Base-by-base conservation (phyloP, 2,888 invertebrate species). In the Nomada ferruginata region DNA sequence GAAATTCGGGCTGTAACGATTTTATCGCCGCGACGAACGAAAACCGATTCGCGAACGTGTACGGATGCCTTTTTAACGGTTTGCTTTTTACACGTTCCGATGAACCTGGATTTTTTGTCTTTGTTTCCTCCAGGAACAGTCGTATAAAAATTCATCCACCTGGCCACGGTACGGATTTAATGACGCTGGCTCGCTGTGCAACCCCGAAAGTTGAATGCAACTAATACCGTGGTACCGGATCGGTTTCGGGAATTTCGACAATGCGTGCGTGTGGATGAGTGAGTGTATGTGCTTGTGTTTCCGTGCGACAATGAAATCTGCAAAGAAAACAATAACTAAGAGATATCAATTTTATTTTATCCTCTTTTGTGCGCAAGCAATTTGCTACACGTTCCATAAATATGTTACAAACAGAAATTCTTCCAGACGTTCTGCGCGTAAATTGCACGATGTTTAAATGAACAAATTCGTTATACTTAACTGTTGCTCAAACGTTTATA, bases 171-270 rank as follows among this genome's bases (percentile, higher is more conserved):
- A 26, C 47, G 47, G 20, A 61, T 70, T 71, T 70, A 68, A 66
- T 50, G 55, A 68, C 47, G 13, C 15, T 1, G 59, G 4, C 15
- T 13, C 20, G 44, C 13, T 50, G 59, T 52, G 36, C 9, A 52
- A n/a, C 64, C 44, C 5, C 23, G 29, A 23, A 44, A 36, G 76
- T 76, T 64, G 78, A 79, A 76, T 76, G 61, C 26, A 63, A 72
- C 64, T 52, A 50, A 64, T 42, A 55, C 47, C 20, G 13, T 13
- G 23, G 20, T 29, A 64, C 13, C 57, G 18, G 20, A 55, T 68
- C 63, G 13, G n/a, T 47, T 50, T 61, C 23, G n/a, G 18, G 26
- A 44, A 52, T 36, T 52, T 11, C 23, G 15, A 2, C 50, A n/a
- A 29, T 29, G 1, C 7, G 2, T 36, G 9, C 29, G n/a, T 29